These are phyloP conservation scores for Caenorhabditis virilis DNA, from an alignment of 2,888 invertebrate genomes.

Conservation along the genomic window DNA sequence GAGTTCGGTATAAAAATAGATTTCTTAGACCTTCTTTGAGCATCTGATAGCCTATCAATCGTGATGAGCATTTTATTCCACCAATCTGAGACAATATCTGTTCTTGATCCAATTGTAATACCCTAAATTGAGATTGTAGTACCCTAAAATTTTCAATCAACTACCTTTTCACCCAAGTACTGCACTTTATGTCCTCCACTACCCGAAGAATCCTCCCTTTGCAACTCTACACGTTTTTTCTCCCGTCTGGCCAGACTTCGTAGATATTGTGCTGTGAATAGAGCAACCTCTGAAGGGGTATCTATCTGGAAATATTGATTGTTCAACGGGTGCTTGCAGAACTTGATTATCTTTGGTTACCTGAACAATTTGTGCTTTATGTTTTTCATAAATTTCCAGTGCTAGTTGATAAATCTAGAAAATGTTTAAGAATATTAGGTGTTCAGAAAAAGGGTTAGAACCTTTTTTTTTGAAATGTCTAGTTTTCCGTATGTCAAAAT, in stretches of 20 bases:
- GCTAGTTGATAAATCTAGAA: conserved; percentile 24
- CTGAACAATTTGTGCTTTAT: conserved; percentile 33
- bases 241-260: conserved; percentile 29
- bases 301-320: conserved; percentile 2
- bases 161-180: conserved; percentile 32
- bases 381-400: conserved; percentile 27
- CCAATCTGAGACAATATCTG: conserved; percentile 41
- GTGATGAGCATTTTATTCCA: conserved; percentile 46
- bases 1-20: neutral
- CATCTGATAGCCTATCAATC: conserved; percentile 32
- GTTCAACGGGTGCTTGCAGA: too few species aligned
- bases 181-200: conserved; percentile 16
- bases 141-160: too few species aligned
- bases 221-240: conserved; percentile 11
- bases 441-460: too few species aligned
- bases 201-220: neutral
- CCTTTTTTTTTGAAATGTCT: conserved; percentile 26
- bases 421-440: neutral
- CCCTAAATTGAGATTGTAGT: too few species aligned
- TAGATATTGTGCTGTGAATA: conserved; percentile 29
- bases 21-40: conserved; percentile 15
- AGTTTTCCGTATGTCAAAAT: conserved; percentile 33
- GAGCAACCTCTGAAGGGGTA: conserved; percentile 14
- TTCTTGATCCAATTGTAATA: conserved; percentile 15
- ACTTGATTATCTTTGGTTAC: neutral